Conservation (phyloP, 2,113 vertebrate genomes). For the Chaenogobius annularis region DNA sequence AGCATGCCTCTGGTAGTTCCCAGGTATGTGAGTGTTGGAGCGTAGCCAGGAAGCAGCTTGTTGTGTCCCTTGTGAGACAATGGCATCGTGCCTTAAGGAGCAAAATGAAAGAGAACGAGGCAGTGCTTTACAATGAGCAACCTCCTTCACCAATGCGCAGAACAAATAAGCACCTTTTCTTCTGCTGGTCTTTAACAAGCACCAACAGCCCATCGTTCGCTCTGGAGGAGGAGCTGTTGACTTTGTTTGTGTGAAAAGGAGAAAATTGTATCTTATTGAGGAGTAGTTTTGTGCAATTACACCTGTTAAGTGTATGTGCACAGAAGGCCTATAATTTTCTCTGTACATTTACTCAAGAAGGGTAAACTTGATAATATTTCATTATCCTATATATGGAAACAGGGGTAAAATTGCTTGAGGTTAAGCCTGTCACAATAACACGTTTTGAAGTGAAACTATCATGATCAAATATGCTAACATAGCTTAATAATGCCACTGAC, state of each 20-base stretch:
- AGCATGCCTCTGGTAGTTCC: conserved; percentile 67
- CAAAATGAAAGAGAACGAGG: conserved; percentile 74
- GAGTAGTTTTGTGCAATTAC: conserved; percentile 25
- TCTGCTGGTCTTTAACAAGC: conserved; percentile 56
- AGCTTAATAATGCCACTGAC: neutral
- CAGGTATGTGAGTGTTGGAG: conserved; percentile 66
- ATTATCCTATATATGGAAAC: neutral
- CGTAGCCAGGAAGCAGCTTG: conserved; percentile 54
- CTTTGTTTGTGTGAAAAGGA: conserved; percentile 26
- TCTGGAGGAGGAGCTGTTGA: conserved; percentile 20
- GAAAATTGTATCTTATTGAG: conserved; percentile 22
- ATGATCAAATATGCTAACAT: too few relatives aligned
- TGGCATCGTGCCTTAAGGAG: conserved; percentile 62
- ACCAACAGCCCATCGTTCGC: conserved; percentile 29
- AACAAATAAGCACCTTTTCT: conserved; percentile 72
- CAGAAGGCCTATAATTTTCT: conserved; percentile 37
- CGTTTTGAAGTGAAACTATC: too few relatives aligned
- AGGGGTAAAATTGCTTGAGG: too few relatives aligned
- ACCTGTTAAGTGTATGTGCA: conserved; percentile 46
- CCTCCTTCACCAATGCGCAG: conserved; percentile 67
- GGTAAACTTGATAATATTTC: neutral
- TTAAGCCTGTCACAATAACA: too few relatives aligned
- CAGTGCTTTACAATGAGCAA: conserved; percentile 75
- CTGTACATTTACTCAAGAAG: neutral
- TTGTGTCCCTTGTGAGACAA: conserved; percentile 71